A percentile compares a stretch with the other conserved stretches of the same genome.
phyloP scores from a whole-genome alignment of 2,888 invertebrate species.

The Nomada lathburiana region DNA sequence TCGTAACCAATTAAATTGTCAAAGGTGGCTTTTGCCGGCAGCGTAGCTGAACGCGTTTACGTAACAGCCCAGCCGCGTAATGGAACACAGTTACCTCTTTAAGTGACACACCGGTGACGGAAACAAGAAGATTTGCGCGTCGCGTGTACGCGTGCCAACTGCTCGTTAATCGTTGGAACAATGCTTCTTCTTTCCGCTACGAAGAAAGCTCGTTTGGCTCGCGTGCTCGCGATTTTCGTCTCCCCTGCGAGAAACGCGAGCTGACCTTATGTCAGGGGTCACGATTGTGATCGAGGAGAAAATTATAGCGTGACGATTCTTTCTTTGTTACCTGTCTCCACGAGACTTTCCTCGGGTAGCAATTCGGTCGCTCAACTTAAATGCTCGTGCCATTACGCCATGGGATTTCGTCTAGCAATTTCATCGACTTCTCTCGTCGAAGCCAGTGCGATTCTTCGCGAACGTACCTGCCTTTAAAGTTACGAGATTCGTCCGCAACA shows the following conservation, averaged over 20 bases:
- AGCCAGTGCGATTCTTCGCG: background rate
- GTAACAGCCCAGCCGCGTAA: conserved; percentile 27
- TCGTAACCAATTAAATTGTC: conserved; percentile 55
- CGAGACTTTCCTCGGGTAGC: conserved; percentile 25
- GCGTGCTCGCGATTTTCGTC: conserved; percentile 43
- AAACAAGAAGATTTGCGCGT: conserved; percentile 38
- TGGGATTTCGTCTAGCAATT: conserved; percentile 34
- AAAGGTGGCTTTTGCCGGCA: conserved; percentile 41
- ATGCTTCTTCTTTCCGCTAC: conserved; percentile 15
- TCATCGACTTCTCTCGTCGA: conserved; percentile 9
- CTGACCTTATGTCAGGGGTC: background rate
- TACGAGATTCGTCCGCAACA: conserved; percentile 1
- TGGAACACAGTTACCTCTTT: conserved; percentile 34
- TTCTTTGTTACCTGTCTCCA: background rate
- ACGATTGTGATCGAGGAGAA: background rate
- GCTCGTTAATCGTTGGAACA: conserved; percentile 41
- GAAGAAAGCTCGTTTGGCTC: conserved; percentile 8
- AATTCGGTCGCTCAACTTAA: background rate
- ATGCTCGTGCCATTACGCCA: conserved; percentile 35
- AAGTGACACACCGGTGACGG: conserved; percentile 29
- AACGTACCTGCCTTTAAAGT: background rate
- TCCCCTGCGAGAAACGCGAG: background rate
- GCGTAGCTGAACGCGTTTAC: conserved; percentile 42
- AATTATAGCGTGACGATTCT: background rate
- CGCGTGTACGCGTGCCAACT: conserved; percentile 28